These are phyloP conservation scores for Physella acuta DNA, from an alignment of 1,140 invertebrate genomes.

Conservation along the genomic window DNA sequence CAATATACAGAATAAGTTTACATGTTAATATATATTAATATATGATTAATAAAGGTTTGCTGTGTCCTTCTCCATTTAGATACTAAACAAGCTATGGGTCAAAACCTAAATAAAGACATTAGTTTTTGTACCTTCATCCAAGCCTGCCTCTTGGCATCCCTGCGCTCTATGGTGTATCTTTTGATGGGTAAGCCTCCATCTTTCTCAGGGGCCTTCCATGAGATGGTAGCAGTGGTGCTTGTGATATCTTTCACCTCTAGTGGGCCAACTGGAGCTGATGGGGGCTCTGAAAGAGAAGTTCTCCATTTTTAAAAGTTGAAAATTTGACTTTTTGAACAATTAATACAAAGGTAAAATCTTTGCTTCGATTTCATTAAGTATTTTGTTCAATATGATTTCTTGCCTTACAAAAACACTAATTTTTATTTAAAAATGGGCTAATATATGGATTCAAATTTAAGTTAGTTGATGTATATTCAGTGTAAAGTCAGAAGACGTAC, in stretches of 20 bases:
- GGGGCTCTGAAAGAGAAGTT: slow-evolving; percentile 71
- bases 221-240: slow-evolving; percentile 88
- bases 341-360: background rate
- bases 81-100: too few relatives aligned
- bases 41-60: too few relatives aligned
- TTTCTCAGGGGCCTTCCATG: slow-evolving; percentile 86
- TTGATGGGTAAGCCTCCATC: slow-evolving; percentile 96
- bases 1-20: too few relatives aligned
- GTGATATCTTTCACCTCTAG: slow-evolving; percentile 91
- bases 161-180: slow-evolving; percentile 89
- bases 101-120: background rate
- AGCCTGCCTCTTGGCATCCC: slow-evolving; percentile 58
- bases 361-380: background rate
- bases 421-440: too few relatives aligned
- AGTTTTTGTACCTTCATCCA: slow-evolving; percentile 37
- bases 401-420: too few relatives aligned
- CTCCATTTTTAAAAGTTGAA: background rate
- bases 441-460: too few relatives aligned
- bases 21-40: too few relatives aligned
- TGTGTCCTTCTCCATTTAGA: too few relatives aligned
- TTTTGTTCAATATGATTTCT: too few relatives aligned
- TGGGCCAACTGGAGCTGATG: slow-evolving; percentile 83
- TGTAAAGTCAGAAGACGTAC: too few relatives aligned
- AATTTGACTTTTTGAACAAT: background rate
- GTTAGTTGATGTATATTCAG: too few relatives aligned